Base-by-base conservation (phyloP, 2,888 invertebrate species). In the Drosophila prostipennis region DNA sequence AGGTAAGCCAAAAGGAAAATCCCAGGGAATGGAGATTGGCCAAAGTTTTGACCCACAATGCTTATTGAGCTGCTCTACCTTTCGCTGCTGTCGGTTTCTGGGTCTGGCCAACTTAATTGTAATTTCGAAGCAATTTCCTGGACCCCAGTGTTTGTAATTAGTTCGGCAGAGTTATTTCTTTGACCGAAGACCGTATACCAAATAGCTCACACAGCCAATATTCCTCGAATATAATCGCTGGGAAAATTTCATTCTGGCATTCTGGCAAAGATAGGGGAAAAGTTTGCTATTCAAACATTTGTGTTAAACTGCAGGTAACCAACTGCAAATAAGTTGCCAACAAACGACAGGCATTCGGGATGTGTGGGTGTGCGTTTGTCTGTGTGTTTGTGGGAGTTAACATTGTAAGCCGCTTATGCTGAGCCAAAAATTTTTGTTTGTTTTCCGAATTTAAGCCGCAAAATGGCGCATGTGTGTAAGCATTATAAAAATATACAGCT, bases 371-470 rank as follows among this genome's bases (percentile, higher is more conserved):
- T 2, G 7, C 7, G 42, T 29, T 14, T 57, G 37, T 42, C 36
- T 58, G 58, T 74, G 40, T 68, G 49, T 52, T 59, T 63, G 65
- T 59, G 58, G 56, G 68, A 76, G 79, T 82, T 79, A 79, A 74
- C 86, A 82, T 78, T 82, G 76, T 84, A 84, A 84, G 82, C 87
- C 76, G 84, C 87, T 84, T 84, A 84, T 70, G 70, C 70, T 74
- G 75, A 75, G 74, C 79, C 72, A 84, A 75, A 87, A 78, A 69
- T 85, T 60, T 63, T 56, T 60, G 49, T 85, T 87, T 85, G 76
- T 65, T 71, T 87, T 82, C 75, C 71, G 45, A 54, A 82, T 87
- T 79, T 85, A 82, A 84, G 87, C 87, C 86, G 74, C 82, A 79
- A 79, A 79, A 85, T 77, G 70, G 68, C 77, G 75, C 78, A 80